These are phyloP conservation scores for Chloroceryle aenea DNA, from an alignment of 2,113 vertebrate species.

Conservation along the genomic window DNA sequence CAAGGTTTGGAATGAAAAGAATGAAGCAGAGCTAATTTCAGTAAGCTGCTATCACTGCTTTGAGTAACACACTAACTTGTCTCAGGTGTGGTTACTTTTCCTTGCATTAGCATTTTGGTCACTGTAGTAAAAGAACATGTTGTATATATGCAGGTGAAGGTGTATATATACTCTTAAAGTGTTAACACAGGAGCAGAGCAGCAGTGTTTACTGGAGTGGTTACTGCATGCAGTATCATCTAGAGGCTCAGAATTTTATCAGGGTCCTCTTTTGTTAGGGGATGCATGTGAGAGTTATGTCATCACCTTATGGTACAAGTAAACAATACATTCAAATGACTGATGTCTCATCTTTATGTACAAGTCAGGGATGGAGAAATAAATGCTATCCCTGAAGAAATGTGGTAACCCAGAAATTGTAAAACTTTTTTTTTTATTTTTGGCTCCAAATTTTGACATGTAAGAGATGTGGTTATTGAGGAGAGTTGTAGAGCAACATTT, in stretches of 20 bases:
- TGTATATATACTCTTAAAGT: not conserved
- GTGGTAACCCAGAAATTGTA: not conserved
- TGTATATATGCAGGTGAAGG: not conserved
- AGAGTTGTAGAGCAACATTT: not conserved
- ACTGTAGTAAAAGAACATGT: not conserved
- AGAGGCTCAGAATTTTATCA: not conserved
- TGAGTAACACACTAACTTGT: not conserved
- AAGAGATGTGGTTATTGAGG: not conserved
- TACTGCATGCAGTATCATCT: not conserved
- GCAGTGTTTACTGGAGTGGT: not conserved
- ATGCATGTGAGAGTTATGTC: not conserved
- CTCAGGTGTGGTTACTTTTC: not conserved
- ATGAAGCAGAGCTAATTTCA: not conserved
- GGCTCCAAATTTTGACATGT: not conserved
- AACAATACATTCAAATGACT: not conserved
- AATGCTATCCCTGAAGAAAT: not conserved
- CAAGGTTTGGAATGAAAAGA: conserved; percentile 28
- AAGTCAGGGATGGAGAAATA: not conserved
- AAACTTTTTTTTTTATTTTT: not conserved
- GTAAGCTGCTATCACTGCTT: not conserved
- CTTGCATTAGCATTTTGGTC: not conserved
- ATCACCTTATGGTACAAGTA: not conserved
- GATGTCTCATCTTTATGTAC: not conserved
- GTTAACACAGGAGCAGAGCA: not conserved
- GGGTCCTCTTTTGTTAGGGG: not conserved